Evolutionary conservation across 2,888 invertebrate species (phyloP).

Genomic region (Fragum whitleyi): DNA sequence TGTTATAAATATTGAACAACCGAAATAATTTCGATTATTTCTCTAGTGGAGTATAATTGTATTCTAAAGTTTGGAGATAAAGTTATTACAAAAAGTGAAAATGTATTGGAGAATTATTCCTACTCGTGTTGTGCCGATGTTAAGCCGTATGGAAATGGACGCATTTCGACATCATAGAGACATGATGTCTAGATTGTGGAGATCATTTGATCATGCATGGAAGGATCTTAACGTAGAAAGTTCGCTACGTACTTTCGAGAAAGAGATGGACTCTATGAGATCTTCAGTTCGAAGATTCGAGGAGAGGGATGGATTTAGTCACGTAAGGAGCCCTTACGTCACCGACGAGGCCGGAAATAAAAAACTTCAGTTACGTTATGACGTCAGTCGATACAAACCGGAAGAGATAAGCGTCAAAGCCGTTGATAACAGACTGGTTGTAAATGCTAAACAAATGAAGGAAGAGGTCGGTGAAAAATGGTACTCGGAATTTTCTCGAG

Average conservation of each 20-base stretch:
- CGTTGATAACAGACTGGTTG: slow-evolving; percentile 15
- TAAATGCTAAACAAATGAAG: slow-evolving; percentile 15
- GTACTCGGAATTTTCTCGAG: slow-evolving; percentile 21
- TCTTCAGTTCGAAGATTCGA: background rate
- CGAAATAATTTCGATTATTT: too few relatives aligned
- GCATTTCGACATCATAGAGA: slow-evolving; percentile 5
- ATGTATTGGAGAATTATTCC: slow-evolving; percentile 20
- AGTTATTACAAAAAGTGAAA: background rate
- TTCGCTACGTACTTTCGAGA: background rate
- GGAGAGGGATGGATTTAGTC: background rate
- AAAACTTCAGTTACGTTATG: slow-evolving; percentile 16
- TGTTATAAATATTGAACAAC: background rate
- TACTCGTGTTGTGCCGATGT: slow-evolving; percentile 13
- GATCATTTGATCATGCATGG: background rate
- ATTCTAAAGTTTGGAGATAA: background rate
- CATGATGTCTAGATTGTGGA: background rate
- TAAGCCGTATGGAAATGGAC: background rate
- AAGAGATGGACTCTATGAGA: background rate
- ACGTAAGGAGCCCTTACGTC: background rate
- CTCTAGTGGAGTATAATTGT: background rate
- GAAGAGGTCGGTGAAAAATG: slow-evolving; percentile 17
- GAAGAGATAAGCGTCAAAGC: slow-evolving; percentile 21
- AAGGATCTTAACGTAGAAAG: background rate
- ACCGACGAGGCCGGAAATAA: slow-evolving; percentile 15
- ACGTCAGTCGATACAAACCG: slow-evolving; percentile 19